Base-by-base conservation (phyloP, 1,140 invertebrate genomes). In the Hycleus cichorii region DNA sequence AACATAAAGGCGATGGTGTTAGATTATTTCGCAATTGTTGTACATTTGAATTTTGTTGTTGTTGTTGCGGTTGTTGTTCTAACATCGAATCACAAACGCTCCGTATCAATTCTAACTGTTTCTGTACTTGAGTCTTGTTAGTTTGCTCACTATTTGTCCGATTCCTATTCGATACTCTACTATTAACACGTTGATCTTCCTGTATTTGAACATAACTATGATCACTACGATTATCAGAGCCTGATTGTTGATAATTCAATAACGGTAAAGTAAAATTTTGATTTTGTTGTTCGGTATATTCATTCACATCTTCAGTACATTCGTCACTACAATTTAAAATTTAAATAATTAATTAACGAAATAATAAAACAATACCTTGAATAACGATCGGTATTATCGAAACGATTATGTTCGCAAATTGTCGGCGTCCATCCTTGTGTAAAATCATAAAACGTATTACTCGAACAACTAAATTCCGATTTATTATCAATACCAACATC, bases 21-120 rank as follows among this genome's bases (percentile, higher is more conserved):
- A 72, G 47, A 58, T 71, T 72, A 57, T 72, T 72, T 40, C 70
- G 44, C 8, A 72, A 58, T 10, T 72, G 68, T 26, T 69, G 67
- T 4, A 62, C 45, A 47, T 64, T 58, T 32, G 60, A 60, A 4
- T 44, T 46, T 51, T 64, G 49, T 39, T 62, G 63, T 27, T 49
- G 47, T 39, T 51, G 47, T 26, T 57, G 52, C 1, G 38, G 48
- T 49, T 63, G 63, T 40, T 71, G 66, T 18, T 69, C 68, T 11
- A 74, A 51, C 62, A 74, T 66, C 0, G 72, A 72, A 49, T 74
- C 69, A 58, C 72, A 74, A 4, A 73, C 63, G 39, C 60, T 72
- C 55, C 65, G 63, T 10, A 73, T 74, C 24, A 73, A 62, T 58
- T 74, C 67, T 6, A 74, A 52, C 62, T 74, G 72, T 59, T 73